Conservation (phyloP, 2,888 invertebrate genomes). For the Epinotia ramella region DNA sequence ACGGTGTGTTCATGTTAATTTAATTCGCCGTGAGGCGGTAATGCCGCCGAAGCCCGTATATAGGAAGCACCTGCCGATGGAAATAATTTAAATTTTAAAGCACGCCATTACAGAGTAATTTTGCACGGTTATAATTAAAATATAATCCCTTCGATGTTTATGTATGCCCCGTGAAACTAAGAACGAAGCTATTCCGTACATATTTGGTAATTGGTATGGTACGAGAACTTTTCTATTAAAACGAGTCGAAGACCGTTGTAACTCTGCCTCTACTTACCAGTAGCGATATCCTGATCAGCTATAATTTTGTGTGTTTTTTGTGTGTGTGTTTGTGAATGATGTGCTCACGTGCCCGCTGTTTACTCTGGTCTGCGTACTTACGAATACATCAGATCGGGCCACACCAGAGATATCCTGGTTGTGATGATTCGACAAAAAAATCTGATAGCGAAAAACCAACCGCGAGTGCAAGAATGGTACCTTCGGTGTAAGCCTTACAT, state of each 20-base stretch:
- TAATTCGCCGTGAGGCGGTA: slow-evolving; percentile 68
- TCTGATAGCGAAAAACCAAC: too few relatives aligned
- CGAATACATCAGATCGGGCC: too few relatives aligned
- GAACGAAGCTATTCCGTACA: background rate
- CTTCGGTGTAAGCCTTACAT: background rate
- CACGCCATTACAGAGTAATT: slow-evolving; percentile 31
- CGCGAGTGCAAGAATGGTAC: too few relatives aligned
- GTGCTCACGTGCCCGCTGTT: too few relatives aligned
- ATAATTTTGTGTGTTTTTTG: too few relatives aligned
- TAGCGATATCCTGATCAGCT: too few relatives aligned
- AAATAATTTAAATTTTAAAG: slow-evolving; percentile 62
- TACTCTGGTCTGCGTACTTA: too few relatives aligned
- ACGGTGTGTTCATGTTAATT: slow-evolving; percentile 74
- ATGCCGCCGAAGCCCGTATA: slow-evolving; percentile 59
- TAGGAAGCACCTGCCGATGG: slow-evolving; percentile 60
- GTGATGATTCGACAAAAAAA: background rate
- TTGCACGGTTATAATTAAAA: slow-evolving; percentile 37
- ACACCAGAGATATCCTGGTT: too few relatives aligned
- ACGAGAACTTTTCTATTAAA: background rate
- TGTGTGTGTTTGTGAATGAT: too few relatives aligned
- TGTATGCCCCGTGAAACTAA: slow-evolving; percentile 18
- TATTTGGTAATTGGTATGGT: background rate
- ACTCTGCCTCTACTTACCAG: too few relatives aligned
- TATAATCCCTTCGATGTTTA: slow-evolving; percentile 19
- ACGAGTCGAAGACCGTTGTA: too few relatives aligned